These are phyloP conservation scores for Achlya flavicornis DNA, from an alignment of 2,888 invertebrate species.

Conservation along the genomic window DNA sequence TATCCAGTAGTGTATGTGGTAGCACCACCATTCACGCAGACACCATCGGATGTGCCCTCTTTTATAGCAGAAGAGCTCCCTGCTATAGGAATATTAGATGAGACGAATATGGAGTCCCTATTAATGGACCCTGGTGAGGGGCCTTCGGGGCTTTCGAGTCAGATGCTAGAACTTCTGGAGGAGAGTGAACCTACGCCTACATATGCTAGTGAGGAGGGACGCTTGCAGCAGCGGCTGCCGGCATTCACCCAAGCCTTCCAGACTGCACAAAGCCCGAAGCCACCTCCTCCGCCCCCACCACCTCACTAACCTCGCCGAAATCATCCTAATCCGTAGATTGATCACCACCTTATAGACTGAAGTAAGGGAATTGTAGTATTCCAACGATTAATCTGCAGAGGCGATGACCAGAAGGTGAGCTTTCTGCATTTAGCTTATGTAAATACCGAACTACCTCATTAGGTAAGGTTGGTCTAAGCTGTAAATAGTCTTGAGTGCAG, in stretches of 20 bases:
- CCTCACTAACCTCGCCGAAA: slow-evolving; percentile 62
- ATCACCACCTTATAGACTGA: slow-evolving; percentile 20
- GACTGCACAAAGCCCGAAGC: slow-evolving; percentile 76
- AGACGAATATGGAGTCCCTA: slow-evolving; percentile 62
- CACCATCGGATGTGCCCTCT: slow-evolving; percentile 57
- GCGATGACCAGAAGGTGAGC: slow-evolving; percentile 33
- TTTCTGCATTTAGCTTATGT: slow-evolving; percentile 75
- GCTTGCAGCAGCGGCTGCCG: slow-evolving; percentile 68
- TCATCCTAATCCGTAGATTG: slow-evolving; percentile 25
- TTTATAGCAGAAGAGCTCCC: slow-evolving; percentile 55
- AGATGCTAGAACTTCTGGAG: slow-evolving; percentile 69
- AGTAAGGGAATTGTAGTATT: slow-evolving; percentile 17
- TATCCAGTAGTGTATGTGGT: slow-evolving; percentile 73
- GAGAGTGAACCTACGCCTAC: slow-evolving; percentile 48
- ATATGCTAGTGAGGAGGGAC: slow-evolving; percentile 60
- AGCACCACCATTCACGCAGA: slow-evolving; percentile 60
- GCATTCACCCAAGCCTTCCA: slow-evolving; percentile 80
- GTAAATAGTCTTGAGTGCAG: slow-evolving; percentile 73
- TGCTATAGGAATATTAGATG: slow-evolving; percentile 52
- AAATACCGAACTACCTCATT: slow-evolving; percentile 78
- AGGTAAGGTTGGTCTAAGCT: slow-evolving; percentile 79
- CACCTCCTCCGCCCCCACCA: slow-evolving; percentile 74
- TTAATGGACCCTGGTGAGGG: slow-evolving; percentile 76
- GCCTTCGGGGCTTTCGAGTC: slow-evolving; percentile 68
- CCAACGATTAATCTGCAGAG: slow-evolving; percentile 6